Evolutionary conservation across 1,140 invertebrate species (phyloP).

Genomic region (Episyrphus balteatus): DNA sequence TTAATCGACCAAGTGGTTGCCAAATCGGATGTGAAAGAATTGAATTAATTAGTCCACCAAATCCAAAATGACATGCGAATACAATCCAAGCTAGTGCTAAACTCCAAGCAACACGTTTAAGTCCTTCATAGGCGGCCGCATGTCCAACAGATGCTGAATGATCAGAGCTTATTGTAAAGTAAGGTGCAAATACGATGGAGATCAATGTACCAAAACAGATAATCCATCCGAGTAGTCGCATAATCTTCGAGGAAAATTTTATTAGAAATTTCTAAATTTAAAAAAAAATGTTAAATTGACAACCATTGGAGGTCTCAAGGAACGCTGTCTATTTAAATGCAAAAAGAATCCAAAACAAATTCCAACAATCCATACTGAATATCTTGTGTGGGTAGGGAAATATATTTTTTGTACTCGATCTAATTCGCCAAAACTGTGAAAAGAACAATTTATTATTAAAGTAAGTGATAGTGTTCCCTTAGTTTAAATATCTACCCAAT

Average conservation of each 20-base stretch:
- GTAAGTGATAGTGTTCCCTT: too few relatives aligned
- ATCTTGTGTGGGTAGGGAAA: slow-evolving; percentile 16
- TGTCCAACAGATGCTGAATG: slow-evolving; percentile 22
- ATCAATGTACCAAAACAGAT: slow-evolving; percentile 18
- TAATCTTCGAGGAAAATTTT: slow-evolving; percentile 4
- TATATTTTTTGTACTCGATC: slow-evolving; percentile 6
- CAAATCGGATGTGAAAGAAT: slow-evolving; percentile 39
- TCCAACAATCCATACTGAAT: slow-evolving; percentile 21
- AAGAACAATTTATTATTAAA: too few relatives aligned
- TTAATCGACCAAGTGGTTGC: slow-evolving; percentile 40
- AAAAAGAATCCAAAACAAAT: slow-evolving; percentile 21
- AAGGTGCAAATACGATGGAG: slow-evolving; percentile 18
- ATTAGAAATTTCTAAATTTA: too few relatives aligned
- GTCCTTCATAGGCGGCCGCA: slow-evolving; percentile 48
- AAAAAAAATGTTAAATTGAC: too few relatives aligned
- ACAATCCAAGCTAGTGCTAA: slow-evolving; percentile 54
- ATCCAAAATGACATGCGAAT: slow-evolving; percentile 51
- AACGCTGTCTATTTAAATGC: slow-evolving; percentile 11
- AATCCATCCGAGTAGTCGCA: slow-evolving; percentile 13
- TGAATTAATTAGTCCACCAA: slow-evolving; percentile 46
- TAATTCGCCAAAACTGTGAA: not conserved
- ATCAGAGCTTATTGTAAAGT: slow-evolving; percentile 15
- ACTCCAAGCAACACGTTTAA: slow-evolving; percentile 49
- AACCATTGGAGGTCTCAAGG: slow-evolving; percentile 6
- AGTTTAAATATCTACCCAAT: slow-evolving; percentile 7